Evolutionary conservation across 2,113 vertebrate genomes (phyloP).

Genomic region (Hydrolagus affinis): DNA sequence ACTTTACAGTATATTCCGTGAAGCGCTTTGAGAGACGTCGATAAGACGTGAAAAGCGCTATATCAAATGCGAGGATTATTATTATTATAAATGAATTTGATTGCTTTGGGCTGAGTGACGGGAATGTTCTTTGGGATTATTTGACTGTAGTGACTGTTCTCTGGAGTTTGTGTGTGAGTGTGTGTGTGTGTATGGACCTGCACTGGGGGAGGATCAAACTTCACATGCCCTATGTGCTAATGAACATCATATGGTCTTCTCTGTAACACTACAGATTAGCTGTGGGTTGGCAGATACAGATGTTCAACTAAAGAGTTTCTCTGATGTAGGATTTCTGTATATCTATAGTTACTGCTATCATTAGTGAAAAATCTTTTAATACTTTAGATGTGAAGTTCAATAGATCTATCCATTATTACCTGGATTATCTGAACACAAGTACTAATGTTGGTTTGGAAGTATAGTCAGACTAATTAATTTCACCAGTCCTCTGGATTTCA

Average conservation of each 20-base stretch:
- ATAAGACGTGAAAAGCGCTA: too few relatives aligned
- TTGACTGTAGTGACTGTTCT: not conserved
- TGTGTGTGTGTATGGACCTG: not conserved
- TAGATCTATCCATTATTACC: not conserved
- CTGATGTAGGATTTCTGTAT: constrained; percentile 20
- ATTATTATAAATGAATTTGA: constrained; percentile 18
- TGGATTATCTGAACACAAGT: not conserved
- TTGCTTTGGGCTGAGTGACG: constrained; percentile 11
- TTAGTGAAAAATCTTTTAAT: not conserved
- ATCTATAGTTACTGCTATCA: not conserved
- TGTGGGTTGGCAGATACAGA: constrained; percentile 24
- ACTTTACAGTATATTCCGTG: too few relatives aligned
- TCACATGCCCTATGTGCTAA: not conserved
- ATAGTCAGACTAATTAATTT: constrained; percentile 6
- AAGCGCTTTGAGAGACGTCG: too few relatives aligned
- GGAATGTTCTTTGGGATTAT: not conserved
- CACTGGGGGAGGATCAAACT: not conserved
- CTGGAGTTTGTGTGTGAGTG: too few relatives aligned
- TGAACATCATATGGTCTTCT: constrained; percentile 8
- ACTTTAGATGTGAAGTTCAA: not conserved
- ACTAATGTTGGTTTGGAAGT: not conserved
- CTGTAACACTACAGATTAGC: not conserved
- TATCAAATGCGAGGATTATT: too few relatives aligned
- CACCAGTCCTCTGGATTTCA: not conserved
- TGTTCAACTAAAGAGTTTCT: constrained; percentile 3